phyloP scores from a whole-genome alignment of 2,113 vertebrate species.

The Tauraco erythrolophus region DNA sequence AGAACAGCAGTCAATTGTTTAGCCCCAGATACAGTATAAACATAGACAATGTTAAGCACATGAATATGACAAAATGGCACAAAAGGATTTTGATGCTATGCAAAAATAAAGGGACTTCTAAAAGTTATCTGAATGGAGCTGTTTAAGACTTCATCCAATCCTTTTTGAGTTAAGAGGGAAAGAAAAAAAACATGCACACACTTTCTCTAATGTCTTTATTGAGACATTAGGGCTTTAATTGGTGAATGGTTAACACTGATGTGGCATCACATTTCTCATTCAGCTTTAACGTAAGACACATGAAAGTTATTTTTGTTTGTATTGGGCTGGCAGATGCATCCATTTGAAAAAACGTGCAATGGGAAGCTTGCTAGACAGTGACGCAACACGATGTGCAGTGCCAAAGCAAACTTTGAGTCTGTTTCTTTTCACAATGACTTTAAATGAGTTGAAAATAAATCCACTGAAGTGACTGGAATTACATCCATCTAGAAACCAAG shows the following conservation, averaged over 20 bases:
- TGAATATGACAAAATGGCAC: not conserved
- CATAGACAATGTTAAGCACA: not conserved
- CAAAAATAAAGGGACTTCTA: not conserved
- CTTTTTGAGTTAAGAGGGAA: not conserved
- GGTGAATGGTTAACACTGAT: not conserved
- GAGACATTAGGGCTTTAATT: not conserved
- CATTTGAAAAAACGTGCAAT: conserved; percentile 12
- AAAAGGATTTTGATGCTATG: rapidly evolving
- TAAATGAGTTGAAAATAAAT: conserved; percentile 44
- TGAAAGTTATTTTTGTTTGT: conserved; percentile 43
- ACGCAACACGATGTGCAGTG: not conserved
- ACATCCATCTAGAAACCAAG: conserved; percentile 3
- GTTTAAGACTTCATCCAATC: not conserved
- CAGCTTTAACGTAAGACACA: conserved; percentile 43
- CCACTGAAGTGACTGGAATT: conserved; percentile 22
- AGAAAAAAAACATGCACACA: not conserved
- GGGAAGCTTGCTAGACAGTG: conserved; percentile 64
- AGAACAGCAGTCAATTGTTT: no score
- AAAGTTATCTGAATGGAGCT: not conserved
- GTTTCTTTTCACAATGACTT: conserved; percentile 52
- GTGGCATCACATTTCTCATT: not conserved
- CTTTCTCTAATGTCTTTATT: not conserved
- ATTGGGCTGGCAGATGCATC: conserved; percentile 27
- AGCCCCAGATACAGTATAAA: no score
- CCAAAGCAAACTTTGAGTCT: conserved; percentile 61